Evolutionary conservation across 2,888 invertebrate genomes (phyloP).

Genomic region (Dendrolimus pini): DNA sequence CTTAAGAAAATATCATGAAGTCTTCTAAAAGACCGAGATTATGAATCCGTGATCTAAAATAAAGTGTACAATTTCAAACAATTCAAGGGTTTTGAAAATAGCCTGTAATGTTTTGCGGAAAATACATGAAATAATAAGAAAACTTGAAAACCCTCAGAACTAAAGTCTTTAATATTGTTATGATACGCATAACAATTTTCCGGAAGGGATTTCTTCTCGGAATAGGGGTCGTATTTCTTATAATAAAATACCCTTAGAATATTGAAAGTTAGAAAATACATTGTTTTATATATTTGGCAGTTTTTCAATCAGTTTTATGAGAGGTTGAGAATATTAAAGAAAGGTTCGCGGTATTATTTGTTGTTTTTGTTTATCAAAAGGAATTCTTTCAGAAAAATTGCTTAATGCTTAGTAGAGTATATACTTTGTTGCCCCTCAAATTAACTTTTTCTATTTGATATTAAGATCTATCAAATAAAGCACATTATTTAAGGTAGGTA

Average conservation of each 20-base stretch:
- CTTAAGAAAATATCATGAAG: too few species aligned
- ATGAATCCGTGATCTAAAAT: too few species aligned
- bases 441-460: too few species aligned
- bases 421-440: too few species aligned
- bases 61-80: too few species aligned
- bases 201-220: neutral
- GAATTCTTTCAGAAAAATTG: too few species aligned
- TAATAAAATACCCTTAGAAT: neutral
- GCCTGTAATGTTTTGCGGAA: neutral
- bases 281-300: neutral
- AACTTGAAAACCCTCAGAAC: neutral
- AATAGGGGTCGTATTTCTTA: neutral
- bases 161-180: neutral
- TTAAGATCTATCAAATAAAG: too few species aligned
- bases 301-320: constrained; percentile 1
- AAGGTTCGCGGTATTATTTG: neutral
- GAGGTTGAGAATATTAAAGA: too few species aligned
- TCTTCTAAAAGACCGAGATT: too few species aligned
- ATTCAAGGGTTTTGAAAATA: too few species aligned
- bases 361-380: neutral
- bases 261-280: neutral
- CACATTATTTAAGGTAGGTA: too few species aligned
- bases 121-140: neutral
- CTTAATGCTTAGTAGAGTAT: too few species aligned
- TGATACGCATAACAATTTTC: neutral